A percentile compares a stretch with the other conserved stretches of the same genome.
phyloP scores from a whole-genome alignment of 1,140 invertebrate genomes.

The Kradibia gibbosae region DNA sequence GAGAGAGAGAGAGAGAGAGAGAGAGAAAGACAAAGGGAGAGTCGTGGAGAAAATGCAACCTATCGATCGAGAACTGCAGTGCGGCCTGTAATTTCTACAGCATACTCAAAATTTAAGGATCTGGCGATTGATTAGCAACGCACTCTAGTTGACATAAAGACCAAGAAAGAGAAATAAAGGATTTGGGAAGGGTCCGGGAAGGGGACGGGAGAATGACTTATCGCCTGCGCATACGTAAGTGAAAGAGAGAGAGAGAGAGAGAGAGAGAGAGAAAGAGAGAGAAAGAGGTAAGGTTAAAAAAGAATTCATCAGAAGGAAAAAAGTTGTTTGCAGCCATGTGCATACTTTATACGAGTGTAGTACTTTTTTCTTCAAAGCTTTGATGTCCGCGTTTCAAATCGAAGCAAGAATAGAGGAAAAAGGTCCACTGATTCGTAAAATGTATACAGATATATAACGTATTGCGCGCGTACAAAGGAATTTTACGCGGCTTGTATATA shows the following conservation, averaged over 20 bases:
- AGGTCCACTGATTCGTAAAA: background rate
- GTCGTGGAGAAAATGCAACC: conserved; percentile 2
- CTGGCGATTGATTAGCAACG: conserved; percentile 33
- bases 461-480: background rate
- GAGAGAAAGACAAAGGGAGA: background rate
- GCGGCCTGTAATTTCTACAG: conserved; percentile 10
- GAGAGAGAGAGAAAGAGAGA: background rate
- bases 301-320: conserved; percentile 19
- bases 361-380: conserved; percentile 23
- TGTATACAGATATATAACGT: background rate
- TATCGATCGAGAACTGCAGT: conserved; percentile 3
- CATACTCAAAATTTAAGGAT: conserved; percentile 26
- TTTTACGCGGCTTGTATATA: background rate
- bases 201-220: background rate
- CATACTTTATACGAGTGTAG: conserved; percentile 22
- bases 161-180: background rate
- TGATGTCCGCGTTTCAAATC: conserved; percentile 13
- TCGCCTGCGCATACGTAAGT: no score
- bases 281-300: conserved; percentile 4
- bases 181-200: no score
- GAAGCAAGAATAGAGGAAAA: conserved; percentile 15
- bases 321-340: conserved; percentile 10
- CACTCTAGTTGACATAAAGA: conserved; percentile 5
- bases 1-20: background rate
- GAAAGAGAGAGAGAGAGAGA: background rate